Evolutionary conservation across 2,113 vertebrate species (phyloP), one percentile per base, ranked within the genome.

Genomic region (Lepisosteus oculatus): DNA sequence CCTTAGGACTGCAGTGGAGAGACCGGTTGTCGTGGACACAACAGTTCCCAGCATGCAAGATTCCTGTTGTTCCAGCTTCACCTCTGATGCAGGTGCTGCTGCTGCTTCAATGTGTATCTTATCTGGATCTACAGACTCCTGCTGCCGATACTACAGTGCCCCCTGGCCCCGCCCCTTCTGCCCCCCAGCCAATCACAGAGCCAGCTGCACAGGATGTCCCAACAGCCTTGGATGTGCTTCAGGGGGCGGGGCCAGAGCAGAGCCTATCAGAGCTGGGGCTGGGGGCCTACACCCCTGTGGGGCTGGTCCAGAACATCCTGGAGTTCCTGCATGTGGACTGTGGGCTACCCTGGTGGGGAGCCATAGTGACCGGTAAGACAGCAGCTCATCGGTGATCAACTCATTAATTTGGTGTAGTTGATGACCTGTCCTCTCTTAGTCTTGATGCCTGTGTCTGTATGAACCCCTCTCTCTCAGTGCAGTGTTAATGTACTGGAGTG

Each of bases 261-360:
- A 90, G 84, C 68, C 83, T 97, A 43, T 0, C 80, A 42, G 95
- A 96, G 56, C 84, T 97, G 69, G 94, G 95, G 0, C 68, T 97
- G 69, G 91, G 78, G 0, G 71, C 61, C 15, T n/a, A 84, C 74
- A 96, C 92, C 2, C 95, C 95, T 2, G 93, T 95, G 73, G 95
- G 95, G 7, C 57, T 95, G 12, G 78, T 97, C 72, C 93, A 96
- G 86, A 93, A 91, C 76, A 7, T 95, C 1, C 76, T 96, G 75
- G 94, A 96, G 84, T 90, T 77, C 73, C 79, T 94, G 51, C 95
- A 97, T 62, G 11, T 95, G 44, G 82, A 91, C 55, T 3, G 94
- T 5, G 95, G 92, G 44, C 76, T 97, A 44, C 95, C 95, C 11
- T 97, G 95, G 95, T 97, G 95, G 95, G 95, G 92, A 0, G 94